A percentile compares a stretch with the other conserved stretches of the same genome.
Conservation (phyloP, 1,140 invertebrate genomes). For the Papilio polyxenes region DNA sequence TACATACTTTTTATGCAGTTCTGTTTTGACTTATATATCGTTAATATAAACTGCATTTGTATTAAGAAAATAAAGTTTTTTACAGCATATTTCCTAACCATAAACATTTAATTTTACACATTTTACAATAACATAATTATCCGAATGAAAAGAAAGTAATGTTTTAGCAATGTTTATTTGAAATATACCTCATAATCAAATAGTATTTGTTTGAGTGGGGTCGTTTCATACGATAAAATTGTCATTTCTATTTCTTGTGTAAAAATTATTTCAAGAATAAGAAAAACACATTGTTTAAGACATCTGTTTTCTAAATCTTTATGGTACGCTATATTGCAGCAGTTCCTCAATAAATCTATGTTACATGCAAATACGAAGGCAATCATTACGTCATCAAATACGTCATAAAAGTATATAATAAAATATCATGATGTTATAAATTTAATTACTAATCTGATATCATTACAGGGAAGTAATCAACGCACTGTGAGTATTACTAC, state of each 20-base stretch:
- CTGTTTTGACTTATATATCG: neutral
- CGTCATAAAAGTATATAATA: neutral
- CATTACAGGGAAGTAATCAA: conserved; percentile 8
- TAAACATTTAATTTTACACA: neutral
- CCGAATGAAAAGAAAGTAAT: too few species aligned
- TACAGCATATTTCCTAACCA: neutral
- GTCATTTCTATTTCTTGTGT: too few species aligned
- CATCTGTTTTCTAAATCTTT: neutral
- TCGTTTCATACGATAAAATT: too few species aligned
- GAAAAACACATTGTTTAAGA: too few species aligned
- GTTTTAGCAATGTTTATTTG: too few species aligned
- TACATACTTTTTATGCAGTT: neutral
- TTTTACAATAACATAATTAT: too few species aligned
- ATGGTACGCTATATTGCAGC: neutral
- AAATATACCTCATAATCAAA: too few species aligned
- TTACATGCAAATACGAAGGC: neutral
- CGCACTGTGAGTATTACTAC: conserved; percentile 8
- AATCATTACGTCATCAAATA: neutral
- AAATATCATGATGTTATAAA: conserved; percentile 19
- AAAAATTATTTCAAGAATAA: too few species aligned
- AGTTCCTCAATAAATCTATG: neutral
- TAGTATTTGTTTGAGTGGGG: too few species aligned
- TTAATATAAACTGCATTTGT: neutral
- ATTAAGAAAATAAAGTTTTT: neutral
- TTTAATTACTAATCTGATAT: conserved; percentile 19